Percentiles rank a stretch among this genome's conserved stretches.
phyloP scores from a whole-genome alignment of 2,888 invertebrate species.

The Stenotaenia linearis region DNA sequence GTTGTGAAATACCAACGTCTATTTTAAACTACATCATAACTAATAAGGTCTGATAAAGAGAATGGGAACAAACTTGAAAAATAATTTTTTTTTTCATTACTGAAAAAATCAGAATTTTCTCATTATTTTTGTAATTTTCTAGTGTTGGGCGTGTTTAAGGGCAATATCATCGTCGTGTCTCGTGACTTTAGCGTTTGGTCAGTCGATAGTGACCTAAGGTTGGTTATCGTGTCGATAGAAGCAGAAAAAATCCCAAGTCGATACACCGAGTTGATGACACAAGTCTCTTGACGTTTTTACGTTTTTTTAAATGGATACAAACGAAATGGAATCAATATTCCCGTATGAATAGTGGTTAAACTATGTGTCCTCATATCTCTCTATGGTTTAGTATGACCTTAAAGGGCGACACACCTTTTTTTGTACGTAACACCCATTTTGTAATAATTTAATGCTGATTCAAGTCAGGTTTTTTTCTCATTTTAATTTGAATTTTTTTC shows the following conservation, averaged over 20 bases:
- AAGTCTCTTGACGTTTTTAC: neutral
- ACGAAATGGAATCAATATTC: no score
- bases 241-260: neutral
- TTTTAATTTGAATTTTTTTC: no score
- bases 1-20: neutral
- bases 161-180: neutral
- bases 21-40: neutral
- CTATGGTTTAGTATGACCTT: neutral
- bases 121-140: no score
- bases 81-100: no score
- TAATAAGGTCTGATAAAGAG: no score
- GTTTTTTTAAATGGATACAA: neutral
- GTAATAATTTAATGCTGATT: neutral
- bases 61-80: no score
- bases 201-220: neutral
- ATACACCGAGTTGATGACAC: neutral
- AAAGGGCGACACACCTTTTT: neutral
- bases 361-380: neutral
- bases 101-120: no score
- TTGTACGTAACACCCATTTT: neutral
- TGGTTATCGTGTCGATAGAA: neutral
- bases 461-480: no score
- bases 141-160: neutral
- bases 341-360: neutral
- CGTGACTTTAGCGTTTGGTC: neutral